Conservation (phyloP, 1,140 invertebrate genomes). For the Aculops lycopersici region DNA sequence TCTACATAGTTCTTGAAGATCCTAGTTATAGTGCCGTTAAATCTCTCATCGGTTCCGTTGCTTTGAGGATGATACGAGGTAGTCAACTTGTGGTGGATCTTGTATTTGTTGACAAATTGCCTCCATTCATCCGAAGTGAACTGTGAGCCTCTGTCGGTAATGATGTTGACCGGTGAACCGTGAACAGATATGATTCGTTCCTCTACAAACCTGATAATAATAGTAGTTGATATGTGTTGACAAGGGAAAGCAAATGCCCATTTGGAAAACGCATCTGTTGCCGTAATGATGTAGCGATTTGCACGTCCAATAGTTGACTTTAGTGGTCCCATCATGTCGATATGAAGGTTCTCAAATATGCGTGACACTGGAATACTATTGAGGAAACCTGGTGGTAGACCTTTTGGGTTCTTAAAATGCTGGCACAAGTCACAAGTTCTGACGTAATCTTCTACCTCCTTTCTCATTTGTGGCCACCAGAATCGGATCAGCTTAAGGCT, state of each 20-base stretch:
- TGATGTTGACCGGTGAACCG: slow-evolving; percentile 7
- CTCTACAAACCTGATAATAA: slow-evolving; percentile 12
- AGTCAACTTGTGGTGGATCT: slow-evolving; percentile 6
- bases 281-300: slow-evolving; percentile 12
- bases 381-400: slow-evolving; percentile 2
- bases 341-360: slow-evolving; percentile 12
- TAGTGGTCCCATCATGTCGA: slow-evolving; percentile 14
- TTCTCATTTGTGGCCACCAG: slow-evolving; percentile 9
- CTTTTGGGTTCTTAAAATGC: slow-evolving; percentile 4
- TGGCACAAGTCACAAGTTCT: slow-evolving; percentile 10
- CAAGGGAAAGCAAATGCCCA: slow-evolving; percentile 11
- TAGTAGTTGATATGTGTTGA: slow-evolving; percentile 9
- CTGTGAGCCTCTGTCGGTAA: slow-evolving; percentile 9
- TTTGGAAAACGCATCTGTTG: slow-evolving; percentile 13
- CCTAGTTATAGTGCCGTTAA: slow-evolving; percentile 8
- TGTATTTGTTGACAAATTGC: slow-evolving; percentile 2
- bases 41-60: slow-evolving; percentile 10
- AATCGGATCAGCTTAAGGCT: slow-evolving; percentile 6
- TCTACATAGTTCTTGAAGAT: slow-evolving; percentile 12
- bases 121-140: slow-evolving; percentile 5
- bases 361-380: slow-evolving; percentile 5
- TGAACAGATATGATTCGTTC: slow-evolving; percentile 9
- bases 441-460: slow-evolving; percentile 7
- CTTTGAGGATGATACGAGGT: slow-evolving; percentile 6
- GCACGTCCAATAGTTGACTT: slow-evolving; percentile 8